These are phyloP conservation scores for Bimastos eiseni DNA, from an alignment of 2,888 invertebrate species.

Conservation along the genomic window DNA sequence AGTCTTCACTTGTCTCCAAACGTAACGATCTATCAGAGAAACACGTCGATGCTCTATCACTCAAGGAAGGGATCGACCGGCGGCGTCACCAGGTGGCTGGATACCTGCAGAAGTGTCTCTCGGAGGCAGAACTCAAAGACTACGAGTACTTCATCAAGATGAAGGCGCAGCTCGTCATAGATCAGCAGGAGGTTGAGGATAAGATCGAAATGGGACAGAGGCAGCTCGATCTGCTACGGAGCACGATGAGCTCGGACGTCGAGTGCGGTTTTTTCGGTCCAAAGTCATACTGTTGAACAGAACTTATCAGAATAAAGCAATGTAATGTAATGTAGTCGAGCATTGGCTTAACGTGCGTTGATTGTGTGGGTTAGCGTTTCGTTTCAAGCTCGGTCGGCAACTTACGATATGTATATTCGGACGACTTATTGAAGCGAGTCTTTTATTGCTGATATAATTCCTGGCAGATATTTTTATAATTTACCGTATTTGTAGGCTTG, in stretches of 20 bases:
- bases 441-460: background rate
- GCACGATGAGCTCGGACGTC: slow-evolving; percentile 56
- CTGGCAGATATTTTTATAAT: background rate
- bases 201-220: slow-evolving; percentile 81
- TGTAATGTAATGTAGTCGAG: too few species aligned
- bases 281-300: background rate
- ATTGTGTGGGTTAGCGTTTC: background rate
- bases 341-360: background rate
- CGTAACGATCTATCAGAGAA: slow-evolving; percentile 77
- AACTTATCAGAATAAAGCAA: background rate
- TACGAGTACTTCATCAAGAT: slow-evolving; percentile 83
- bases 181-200: slow-evolving; percentile 79
- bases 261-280: background rate
- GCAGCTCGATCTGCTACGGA: slow-evolving; percentile 74
- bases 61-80: slow-evolving; percentile 80
- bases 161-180: slow-evolving; percentile 82
- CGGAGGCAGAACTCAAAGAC: slow-evolving; percentile 75
- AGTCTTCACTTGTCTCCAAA: slow-evolving; percentile 66
- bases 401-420: background rate
- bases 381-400: background rate
- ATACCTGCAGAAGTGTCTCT: slow-evolving; percentile 73
- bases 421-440: background rate
- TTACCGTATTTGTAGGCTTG: background rate
- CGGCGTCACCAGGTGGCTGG: slow-evolving; percentile 72
- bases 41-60: slow-evolving; percentile 78